Evolutionary conservation across 2,113 vertebrate species (phyloP), one percentile per base, ranked within the genome.

Genomic region (Tyto alba): DNA sequence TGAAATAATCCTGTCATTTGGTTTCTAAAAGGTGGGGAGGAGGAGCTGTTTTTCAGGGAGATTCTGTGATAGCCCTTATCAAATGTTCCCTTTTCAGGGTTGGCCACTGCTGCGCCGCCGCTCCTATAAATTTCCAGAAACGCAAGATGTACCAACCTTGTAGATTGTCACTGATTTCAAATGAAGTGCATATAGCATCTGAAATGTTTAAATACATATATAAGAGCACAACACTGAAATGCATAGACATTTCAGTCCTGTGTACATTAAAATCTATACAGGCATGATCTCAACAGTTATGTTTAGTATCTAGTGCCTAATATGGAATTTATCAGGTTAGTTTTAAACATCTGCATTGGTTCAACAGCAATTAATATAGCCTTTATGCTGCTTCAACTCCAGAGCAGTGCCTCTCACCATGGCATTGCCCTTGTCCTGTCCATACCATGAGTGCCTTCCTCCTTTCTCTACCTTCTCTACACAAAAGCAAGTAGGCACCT

Each of bases 301-400:
- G 2, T 80, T 86, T 94, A 71, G 53, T 80, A 59, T 63, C 19
- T 63, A 83, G 53, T 92, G 80, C 67, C 79, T 82, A 77, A 71
- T 91, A 41, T 4, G 48, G 86, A 80, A 86, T 94, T 97, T 92
- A 74, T 68, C 83, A 79, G 67, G 73, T 96, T 96, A 93, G 84
- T 85, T 96, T 75, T 96, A 94, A 97, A 89, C 74, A 89, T 95
- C 82, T 95, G 63, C 92, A 77, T 93, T 95, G 94, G 96, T 96
- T 96, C 16, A 38, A 53, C 88, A 95, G 91, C 94, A 92, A 87
- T 85, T 92, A 96, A 83, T 88, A 45, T 68, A 83, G 27, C 89
- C 68, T 93, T 96, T 91, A 48, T 64, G 38, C 85, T 64, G 38
- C 85, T 78, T 82, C 60, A 88, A 64, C 89, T 88, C 67, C 27